A percentile compares a stretch with the other conserved stretches of the same genome.
phyloP scores from a whole-genome alignment of 1,140 invertebrate genomes.

The Magallana ariakensis region DNA sequence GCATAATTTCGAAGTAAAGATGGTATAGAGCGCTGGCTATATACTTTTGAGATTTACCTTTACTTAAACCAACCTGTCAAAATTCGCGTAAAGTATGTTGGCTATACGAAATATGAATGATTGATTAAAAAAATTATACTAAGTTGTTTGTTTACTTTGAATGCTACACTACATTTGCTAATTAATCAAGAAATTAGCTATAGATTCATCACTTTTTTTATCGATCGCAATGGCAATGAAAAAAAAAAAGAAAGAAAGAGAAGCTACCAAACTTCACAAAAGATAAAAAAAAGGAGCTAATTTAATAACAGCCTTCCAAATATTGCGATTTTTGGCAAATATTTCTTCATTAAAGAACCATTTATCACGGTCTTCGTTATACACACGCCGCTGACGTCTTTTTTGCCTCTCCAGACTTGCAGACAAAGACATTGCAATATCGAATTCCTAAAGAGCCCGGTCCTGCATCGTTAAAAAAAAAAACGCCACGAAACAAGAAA shows the following conservation, averaged over 20 bases:
- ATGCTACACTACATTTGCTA: no score
- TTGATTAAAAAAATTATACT: no score
- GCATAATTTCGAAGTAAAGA: no score
- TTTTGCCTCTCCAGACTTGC: not conserved
- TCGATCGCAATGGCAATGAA: not conserved
- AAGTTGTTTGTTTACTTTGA: no score
- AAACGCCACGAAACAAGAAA: not conserved
- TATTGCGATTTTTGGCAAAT: not conserved
- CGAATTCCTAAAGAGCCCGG: not conserved
- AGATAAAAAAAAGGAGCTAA: slow-evolving; percentile 27
- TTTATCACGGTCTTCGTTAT: not conserved
- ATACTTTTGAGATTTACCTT: no score
- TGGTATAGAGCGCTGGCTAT: no score
- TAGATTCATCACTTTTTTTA: not conserved
- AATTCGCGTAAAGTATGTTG: no score
- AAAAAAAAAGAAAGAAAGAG: not conserved
- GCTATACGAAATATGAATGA: no score
- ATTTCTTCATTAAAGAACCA: not conserved
- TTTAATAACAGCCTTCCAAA: slow-evolving; percentile 26
- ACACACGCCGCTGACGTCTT: not conserved
- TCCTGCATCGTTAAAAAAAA: not conserved
- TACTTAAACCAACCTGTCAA: no score
- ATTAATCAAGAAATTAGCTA: no score
- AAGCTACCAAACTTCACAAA: not conserved
- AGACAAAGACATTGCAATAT: not conserved